These are phyloP conservation scores for Trinectes maculatus DNA, from an alignment of 2,113 vertebrate species.

Conservation along the genomic window DNA sequence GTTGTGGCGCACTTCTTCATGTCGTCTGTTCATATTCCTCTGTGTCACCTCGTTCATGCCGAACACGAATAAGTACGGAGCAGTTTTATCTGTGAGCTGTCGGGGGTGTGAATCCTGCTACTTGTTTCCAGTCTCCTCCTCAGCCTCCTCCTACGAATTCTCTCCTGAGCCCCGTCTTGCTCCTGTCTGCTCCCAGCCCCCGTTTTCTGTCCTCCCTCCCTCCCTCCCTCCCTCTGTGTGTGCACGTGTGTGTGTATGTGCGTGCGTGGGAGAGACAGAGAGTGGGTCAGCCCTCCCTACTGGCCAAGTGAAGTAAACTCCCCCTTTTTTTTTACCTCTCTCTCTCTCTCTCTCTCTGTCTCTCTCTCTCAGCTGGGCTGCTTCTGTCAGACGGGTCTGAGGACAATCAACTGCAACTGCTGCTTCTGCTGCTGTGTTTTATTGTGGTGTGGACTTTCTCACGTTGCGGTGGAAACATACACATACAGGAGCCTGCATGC, in stretches of 20 bases:
- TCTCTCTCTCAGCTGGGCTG: constrained; percentile 74
- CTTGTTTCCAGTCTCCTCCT: constrained; percentile 66
- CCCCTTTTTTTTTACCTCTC: constrained; percentile 37
- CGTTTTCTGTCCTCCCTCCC: constrained; percentile 62
- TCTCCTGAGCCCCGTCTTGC: constrained; percentile 56
- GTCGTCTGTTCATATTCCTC: too few species aligned
- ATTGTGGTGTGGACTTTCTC: constrained; percentile 73
- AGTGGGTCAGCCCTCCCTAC: constrained; percentile 52
- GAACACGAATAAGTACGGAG: too few species aligned
- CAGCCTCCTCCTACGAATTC: constrained; percentile 49
- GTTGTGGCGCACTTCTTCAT: too few species aligned
- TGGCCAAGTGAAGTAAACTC: constrained; percentile 67
- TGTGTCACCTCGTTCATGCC: too few species aligned
- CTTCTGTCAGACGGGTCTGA: constrained; percentile 72
- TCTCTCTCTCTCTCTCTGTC: constrained; percentile 58
- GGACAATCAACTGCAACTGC: constrained; percentile 70
- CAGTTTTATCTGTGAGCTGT: constrained; percentile 5
- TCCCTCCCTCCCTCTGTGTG: constrained; percentile 39
- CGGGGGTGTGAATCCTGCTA: constrained; percentile 29
- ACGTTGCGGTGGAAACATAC: constrained; percentile 47
- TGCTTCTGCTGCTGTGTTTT: constrained; percentile 60
- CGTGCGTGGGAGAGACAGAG: background rate
- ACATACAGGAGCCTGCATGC: constrained; percentile 52
- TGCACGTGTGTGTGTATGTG: constrained; percentile 14
- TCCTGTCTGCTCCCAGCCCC: constrained; percentile 70